These are phyloP conservation scores for Ciconia maguari DNA, from an alignment of 2,113 vertebrate genomes.

Conservation along the genomic window DNA sequence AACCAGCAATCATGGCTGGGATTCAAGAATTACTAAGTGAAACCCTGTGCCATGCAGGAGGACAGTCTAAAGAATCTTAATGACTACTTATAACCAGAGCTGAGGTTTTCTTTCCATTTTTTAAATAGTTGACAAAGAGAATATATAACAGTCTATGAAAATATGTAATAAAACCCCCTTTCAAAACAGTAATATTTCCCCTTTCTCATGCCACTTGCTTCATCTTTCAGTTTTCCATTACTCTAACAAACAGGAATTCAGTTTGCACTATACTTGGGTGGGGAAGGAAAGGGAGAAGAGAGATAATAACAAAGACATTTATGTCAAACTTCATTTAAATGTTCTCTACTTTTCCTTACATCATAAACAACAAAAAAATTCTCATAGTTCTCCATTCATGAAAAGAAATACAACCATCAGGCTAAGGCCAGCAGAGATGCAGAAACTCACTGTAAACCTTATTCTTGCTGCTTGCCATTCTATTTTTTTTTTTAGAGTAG, in stretches of 20 bases:
- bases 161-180: not conserved
- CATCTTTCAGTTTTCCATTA: not conserved
- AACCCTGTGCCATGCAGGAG: not conserved
- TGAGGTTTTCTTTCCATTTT: not conserved
- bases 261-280: not conserved
- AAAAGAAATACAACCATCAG: not conserved
- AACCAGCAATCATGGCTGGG: not conserved
- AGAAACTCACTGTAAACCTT: not conserved
- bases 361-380: not conserved
- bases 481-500: not conserved
- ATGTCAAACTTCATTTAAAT: not conserved
- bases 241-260: not conserved
- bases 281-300: not conserved
- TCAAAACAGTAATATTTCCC: not conserved
- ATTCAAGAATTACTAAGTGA: not conserved
- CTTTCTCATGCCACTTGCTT: not conserved
- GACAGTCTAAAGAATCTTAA: not conserved
- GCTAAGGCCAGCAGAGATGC: not conserved
- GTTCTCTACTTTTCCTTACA: not conserved
- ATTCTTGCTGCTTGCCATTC: not conserved
- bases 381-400: not conserved
- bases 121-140: not conserved
- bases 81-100: not conserved
- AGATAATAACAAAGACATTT: not conserved
- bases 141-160: not conserved